Conservation (phyloP, 2,113 vertebrate genomes). For the Mirounga angustirostris region DNA sequence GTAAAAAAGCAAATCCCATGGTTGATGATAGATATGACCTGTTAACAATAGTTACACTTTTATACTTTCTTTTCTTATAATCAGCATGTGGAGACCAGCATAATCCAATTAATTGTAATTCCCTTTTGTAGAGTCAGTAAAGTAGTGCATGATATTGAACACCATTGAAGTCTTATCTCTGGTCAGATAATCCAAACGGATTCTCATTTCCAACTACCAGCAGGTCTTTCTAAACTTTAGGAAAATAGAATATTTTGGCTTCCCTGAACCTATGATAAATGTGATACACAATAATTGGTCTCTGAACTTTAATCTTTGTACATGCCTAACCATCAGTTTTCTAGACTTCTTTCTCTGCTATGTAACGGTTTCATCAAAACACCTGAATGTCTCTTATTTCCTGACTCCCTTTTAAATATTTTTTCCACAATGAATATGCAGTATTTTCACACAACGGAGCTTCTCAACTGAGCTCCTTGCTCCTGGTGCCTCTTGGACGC, state of each 20-base stretch:
- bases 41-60: conserved; percentile 88
- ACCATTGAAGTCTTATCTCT: conserved; percentile 90
- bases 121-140: conserved; percentile 87
- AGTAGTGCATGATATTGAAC: conserved; percentile 86
- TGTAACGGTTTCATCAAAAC: neutral
- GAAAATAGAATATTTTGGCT: conserved; percentile 84
- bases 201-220: conserved; percentile 86
- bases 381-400: neutral
- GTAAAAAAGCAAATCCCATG: conserved; percentile 88
- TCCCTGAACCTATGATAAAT: conserved; percentile 81
- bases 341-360: neutral
- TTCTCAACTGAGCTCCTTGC: neutral
- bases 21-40: conserved; percentile 87
- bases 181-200: conserved; percentile 89
- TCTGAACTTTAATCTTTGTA: conserved; percentile 35
- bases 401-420: neutral
- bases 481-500: neutral
- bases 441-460: neutral
- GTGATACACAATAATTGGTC: conserved; percentile 70
- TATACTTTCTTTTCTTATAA: conserved; percentile 87
- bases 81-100: conserved; percentile 88
- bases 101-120: conserved; percentile 92
- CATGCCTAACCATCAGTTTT: neutral
- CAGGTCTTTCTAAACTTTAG: conserved; percentile 85
- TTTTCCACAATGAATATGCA: neutral